Evolutionary conservation across 2,797 vertebrate genomes (phyloP).

Genomic region (Ispidina lecontei): DNA sequence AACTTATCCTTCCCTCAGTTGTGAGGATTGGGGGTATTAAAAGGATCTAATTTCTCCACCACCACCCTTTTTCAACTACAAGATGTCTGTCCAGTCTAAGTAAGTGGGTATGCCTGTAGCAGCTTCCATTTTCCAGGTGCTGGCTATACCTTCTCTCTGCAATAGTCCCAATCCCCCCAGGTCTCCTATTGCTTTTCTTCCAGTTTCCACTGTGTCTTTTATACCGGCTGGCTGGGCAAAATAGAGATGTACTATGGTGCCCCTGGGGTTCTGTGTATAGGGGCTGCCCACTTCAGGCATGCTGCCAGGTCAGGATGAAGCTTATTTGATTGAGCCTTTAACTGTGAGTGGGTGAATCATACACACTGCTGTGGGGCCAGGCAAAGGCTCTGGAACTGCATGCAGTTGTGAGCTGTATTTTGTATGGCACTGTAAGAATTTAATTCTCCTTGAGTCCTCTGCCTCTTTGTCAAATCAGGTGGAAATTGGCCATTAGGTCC

Average conservation of each 20-base stretch:
- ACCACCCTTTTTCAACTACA: neutral
- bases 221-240: neutral
- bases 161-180: neutral
- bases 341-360: conserved; percentile 9
- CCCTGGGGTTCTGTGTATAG: neutral
- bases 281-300: neutral
- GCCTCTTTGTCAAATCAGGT: conserved; percentile 2
- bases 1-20: neutral
- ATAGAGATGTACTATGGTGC: neutral
- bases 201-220: neutral
- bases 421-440: neutral
- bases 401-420: neutral
- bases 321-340: neutral
- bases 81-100: neutral
- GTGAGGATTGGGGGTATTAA: neutral
- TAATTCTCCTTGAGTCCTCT: conserved; percentile 4
- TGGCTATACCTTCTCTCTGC: neutral
- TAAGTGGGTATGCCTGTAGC: neutral
- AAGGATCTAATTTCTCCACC: neutral
- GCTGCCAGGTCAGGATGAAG: conserved; percentile 1
- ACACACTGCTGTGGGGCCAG: neutral
- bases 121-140: neutral
- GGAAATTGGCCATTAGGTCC: conserved; percentile 2
- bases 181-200: neutral
- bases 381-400: neutral